phyloP scores from a whole-genome alignment of 2,797 vertebrate genomes.

The Xenops minutus region DNA sequence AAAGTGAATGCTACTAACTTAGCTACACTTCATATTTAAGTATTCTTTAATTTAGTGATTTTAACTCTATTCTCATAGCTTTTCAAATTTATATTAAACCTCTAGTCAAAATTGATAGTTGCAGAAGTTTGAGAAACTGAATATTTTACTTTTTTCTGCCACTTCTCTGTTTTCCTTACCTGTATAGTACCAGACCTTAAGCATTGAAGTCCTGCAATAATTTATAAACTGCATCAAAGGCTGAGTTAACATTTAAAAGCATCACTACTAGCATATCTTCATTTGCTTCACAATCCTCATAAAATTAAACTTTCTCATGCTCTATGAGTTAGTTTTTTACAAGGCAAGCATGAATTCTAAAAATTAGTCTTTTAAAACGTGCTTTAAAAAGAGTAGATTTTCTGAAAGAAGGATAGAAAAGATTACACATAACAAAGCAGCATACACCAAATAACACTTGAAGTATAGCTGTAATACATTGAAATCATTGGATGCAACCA shows the following conservation, averaged over 20 bases:
- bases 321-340: not conserved
- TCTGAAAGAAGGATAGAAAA: not conserved
- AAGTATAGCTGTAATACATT: not conserved
- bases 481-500: not conserved
- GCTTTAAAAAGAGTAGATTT: not conserved
- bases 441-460: not conserved
- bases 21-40: not conserved
- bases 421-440: not conserved
- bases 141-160: not conserved
- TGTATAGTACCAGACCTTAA: not conserved
- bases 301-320: not conserved
- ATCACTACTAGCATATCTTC: not conserved
- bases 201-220: not conserved
- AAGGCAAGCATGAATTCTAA: not conserved
- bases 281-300: not conserved
- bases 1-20: not conserved
- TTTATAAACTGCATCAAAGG: not conserved
- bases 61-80: not conserved
- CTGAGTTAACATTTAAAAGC: not conserved
- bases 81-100: not conserved
- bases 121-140: not conserved
- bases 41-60: not conserved
- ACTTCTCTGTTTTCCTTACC: not conserved
- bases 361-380: not conserved
- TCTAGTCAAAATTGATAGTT: fast-evolving